Evolutionary conservation across 2,797 vertebrate species (phyloP).

Genomic region (Acanthurus leucopareius): DNA sequence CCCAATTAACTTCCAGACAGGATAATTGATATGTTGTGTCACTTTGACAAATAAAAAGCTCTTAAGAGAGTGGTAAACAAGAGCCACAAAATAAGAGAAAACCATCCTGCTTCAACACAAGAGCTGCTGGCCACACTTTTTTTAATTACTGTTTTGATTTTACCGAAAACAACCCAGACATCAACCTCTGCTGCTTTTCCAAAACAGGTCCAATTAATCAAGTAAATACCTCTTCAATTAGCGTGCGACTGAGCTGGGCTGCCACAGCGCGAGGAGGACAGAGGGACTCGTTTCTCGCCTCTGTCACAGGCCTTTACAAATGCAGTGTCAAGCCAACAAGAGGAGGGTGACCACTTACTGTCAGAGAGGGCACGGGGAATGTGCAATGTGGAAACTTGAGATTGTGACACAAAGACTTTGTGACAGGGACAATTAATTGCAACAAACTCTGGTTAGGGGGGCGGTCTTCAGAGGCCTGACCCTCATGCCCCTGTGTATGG

Average conservation of each 20-base stretch:
- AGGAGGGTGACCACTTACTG: constrained; percentile 50
- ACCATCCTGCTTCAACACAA: constrained; percentile 30
- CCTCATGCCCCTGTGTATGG: constrained; percentile 31
- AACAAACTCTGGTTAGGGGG: constrained; percentile 46
- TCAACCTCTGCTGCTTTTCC: constrained; percentile 48
- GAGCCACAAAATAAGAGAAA: constrained; percentile 49
- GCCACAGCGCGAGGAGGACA: constrained; percentile 22
- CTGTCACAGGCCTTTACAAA: constrained; percentile 59
- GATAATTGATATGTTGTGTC: constrained; percentile 63
- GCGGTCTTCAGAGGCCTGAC: constrained; percentile 61
- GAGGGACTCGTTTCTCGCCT: constrained; percentile 34
- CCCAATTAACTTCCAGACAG: constrained; percentile 70
- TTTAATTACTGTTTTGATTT: constrained; percentile 67
- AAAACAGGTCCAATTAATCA: constrained; percentile 72
- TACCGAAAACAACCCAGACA: constrained; percentile 39
- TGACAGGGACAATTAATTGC: constrained; percentile 78
- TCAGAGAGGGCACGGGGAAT: constrained; percentile 61
- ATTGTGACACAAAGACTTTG: constrained; percentile 74
- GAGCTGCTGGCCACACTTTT: constrained; percentile 13
- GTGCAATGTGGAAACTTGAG: constrained; percentile 57
- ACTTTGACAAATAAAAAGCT: constrained; percentile 61
- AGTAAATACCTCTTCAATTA: constrained; percentile 72
- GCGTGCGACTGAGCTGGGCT: constrained; percentile 42
- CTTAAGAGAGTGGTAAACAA: constrained; percentile 45
- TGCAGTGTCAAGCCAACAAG: constrained; percentile 59